Evolutionary conservation across 2,113 vertebrate species (phyloP).

Genomic region (Thinocorus orbignyianus): DNA sequence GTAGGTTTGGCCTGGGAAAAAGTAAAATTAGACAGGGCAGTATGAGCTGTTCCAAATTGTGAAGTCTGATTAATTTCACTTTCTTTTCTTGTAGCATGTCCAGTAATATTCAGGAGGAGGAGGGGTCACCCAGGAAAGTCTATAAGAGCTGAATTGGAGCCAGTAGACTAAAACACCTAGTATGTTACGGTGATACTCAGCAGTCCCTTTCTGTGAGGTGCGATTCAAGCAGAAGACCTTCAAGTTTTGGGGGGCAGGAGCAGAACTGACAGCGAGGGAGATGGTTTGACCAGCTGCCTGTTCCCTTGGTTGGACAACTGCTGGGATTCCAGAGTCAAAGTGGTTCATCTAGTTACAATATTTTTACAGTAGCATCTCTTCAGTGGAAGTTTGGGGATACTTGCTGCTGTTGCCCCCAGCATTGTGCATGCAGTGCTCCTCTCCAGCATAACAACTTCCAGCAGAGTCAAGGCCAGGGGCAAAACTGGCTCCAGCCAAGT

Average conservation of each 20-base stretch:
- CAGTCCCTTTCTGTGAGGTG: rapidly evolving
- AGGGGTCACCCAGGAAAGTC: not conserved
- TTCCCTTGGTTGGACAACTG: too few species aligned
- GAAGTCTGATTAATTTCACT: slow-evolving; percentile 29
- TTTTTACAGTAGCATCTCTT: not conserved
- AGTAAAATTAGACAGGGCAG: slow-evolving; percentile 20
- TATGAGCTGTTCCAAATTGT: not conserved
- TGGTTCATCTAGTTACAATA: rapidly evolving
- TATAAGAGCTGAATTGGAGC: not conserved
- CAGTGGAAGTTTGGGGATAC: not conserved
- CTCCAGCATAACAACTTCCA: not conserved
- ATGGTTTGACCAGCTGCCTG: not conserved
- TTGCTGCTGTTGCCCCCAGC: not conserved
- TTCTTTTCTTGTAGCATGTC: not conserved
- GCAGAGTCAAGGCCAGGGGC: not conserved
- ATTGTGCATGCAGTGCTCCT: not conserved
- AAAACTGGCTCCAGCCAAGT: not conserved
- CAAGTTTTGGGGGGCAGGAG: not conserved
- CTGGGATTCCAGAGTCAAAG: not conserved
- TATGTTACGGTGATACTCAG: rapidly evolving
- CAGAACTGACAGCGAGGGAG: rapidly evolving
- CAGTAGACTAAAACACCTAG: rapidly evolving
- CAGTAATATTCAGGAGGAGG: not conserved
- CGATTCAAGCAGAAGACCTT: not conserved
- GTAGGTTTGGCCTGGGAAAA: slow-evolving; percentile 29